These are phyloP conservation scores for Anolis sagrei DNA, from an alignment of 2,113 vertebrate genomes.

Conservation along the genomic window DNA sequence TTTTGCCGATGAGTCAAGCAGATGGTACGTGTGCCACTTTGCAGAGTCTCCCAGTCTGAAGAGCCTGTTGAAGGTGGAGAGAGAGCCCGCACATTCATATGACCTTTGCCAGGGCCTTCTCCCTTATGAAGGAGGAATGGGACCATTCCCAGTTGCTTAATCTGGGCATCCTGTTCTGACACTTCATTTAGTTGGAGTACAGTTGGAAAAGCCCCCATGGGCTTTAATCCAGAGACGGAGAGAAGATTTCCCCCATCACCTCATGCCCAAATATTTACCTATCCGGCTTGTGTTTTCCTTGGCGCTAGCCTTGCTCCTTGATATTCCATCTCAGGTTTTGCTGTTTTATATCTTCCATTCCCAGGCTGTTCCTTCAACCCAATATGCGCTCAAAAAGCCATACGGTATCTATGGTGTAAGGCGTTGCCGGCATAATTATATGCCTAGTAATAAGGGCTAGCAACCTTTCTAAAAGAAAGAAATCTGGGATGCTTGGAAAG, in stretches of 20 bases:
- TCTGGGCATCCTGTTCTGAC: slow-evolving; percentile 13
- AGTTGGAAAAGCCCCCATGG: slow-evolving; percentile 31
- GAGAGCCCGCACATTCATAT: background rate
- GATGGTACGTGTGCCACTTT: background rate
- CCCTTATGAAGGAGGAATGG: background rate
- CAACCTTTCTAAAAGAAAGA: background rate
- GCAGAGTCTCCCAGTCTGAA: background rate
- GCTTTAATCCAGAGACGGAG: slow-evolving; percentile 9
- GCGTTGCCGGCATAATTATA: background rate
- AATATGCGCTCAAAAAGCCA: slow-evolving; percentile 1
- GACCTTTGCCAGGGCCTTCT: background rate
- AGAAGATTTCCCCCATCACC: slow-evolving; percentile 41
- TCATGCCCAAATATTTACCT: slow-evolving; percentile 45
- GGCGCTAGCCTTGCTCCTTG: slow-evolving; percentile 25
- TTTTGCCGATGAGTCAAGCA: background rate
- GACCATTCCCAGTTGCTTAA: slow-evolving; percentile 16
- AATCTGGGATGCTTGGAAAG: background rate
- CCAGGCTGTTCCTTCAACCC: background rate
- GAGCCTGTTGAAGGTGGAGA: background rate
- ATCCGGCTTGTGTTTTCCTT: slow-evolving; percentile 30
- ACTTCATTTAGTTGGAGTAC: background rate
- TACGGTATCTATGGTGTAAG: background rate
- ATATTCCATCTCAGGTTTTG: slow-evolving; percentile 41
- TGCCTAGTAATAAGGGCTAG: slow-evolving; percentile 5
- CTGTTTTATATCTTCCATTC: slow-evolving; percentile 19